Evolutionary conservation across 2,888 invertebrate genomes (phyloP), one percentile per base, ranked within the genome.

Genomic region (Drosophila infuscata): DNA sequence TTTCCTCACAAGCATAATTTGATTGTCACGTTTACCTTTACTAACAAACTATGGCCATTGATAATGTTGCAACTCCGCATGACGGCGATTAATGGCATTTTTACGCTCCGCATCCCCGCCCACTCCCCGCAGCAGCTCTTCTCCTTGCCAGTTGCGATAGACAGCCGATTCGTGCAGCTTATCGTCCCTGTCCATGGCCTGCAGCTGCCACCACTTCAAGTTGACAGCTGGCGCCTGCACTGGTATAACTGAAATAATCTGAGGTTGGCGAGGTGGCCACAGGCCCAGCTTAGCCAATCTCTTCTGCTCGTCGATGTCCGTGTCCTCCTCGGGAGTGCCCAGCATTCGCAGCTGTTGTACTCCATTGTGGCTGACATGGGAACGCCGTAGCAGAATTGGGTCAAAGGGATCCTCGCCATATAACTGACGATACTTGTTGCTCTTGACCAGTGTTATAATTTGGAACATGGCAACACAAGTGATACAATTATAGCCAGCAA

Each of bases 361-460:
- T 0, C 74, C 61, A 2, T 54, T 68, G 5, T 29, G 30, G 36
- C 66, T 67, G 8, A 35, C 63, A 6, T 62, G 63, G 17, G 68
- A 51, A 8, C 62, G 63, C 15, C 20, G 20, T 25, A 56, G 29
- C 7, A 49, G 46, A 3, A 77, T 52, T 5, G 91, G 89, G 61
- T 79, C 67, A 41, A 92, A 91, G 0, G 93, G 92, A 88, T 92
- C 91, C 53, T 92, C 85, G n/a, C 93, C 92, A 58, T 92, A 92
- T 3, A 92, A 69, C 12, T 83, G 68, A 1, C 89, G 88, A 57
- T 92, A 92, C 17, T 84, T 90, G 17, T 70, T 63, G 33, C 91
- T 88, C 20, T 79, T 77, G 9, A 92, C 83, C n/a, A 92, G 76
- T 0, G 65, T 63, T n/a, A 93, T 90, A 3, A 93, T 86, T 79